Evolutionary conservation across 2,797 vertebrate genomes (phyloP).

Genomic region (Cichlasoma orientale): DNA sequence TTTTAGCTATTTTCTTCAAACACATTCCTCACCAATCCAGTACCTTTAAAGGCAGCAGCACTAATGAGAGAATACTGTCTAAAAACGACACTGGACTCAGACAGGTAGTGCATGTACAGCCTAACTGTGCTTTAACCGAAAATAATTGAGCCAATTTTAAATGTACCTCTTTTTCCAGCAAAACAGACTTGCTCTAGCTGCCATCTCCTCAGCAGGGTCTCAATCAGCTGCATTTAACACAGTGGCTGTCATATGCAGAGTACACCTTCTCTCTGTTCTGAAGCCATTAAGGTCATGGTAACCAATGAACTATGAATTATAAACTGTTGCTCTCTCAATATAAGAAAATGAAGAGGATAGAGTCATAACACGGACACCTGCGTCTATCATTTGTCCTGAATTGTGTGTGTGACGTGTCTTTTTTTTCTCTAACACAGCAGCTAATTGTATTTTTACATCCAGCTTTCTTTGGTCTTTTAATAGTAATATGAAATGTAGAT

Average conservation of each 20-base stretch:
- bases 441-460: background rate
- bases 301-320: constrained; percentile 31
- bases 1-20: background rate
- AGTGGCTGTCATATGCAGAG: constrained; percentile 36
- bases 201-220: constrained; percentile 24
- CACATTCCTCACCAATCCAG: background rate
- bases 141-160: constrained; percentile 44
- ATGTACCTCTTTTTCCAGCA: constrained; percentile 32
- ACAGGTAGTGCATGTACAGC: background rate
- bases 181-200: constrained; percentile 42
- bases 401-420: background rate
- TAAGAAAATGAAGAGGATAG: background rate
- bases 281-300: constrained; percentile 29
- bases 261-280: background rate
- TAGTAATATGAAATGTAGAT: background rate
- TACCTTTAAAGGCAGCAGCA: background rate
- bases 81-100: constrained; percentile 8
- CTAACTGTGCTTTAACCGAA: constrained; percentile 3
- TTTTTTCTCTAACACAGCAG: background rate
- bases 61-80: background rate
- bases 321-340: background rate
- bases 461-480: background rate
- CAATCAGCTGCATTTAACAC: constrained; percentile 23
- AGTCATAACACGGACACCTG: background rate
- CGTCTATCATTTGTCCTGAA: background rate